These are phyloP conservation scores for Dermatophagoides farinae DNA, from an alignment of 1,140 invertebrate genomes.

Conservation along the genomic window DNA sequence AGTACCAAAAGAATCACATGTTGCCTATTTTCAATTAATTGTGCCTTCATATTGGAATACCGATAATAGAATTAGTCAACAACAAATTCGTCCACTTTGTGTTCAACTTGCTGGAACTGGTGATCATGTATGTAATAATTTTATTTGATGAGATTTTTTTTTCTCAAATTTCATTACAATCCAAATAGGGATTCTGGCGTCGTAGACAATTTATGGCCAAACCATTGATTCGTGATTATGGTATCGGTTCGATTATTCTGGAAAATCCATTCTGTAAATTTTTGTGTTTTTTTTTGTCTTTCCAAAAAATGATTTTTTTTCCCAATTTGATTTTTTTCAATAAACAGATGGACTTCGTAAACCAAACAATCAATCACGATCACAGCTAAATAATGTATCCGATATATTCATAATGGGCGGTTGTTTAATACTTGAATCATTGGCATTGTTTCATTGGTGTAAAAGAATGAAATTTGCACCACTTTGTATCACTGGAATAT, in stretches of 20 bases:
- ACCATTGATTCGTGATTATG: conserved; percentile 65
- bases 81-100: conserved; percentile 54
- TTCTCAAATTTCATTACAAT: neutral
- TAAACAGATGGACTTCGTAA: conserved; percentile 15
- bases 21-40: conserved; percentile 42
- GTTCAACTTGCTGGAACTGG: conserved; percentile 91
- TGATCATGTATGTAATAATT: conserved; percentile 58
- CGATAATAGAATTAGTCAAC: conserved; percentile 40
- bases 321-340: too few species aligned
- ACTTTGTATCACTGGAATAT: conserved; percentile 79
- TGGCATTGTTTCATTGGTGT: conserved; percentile 82
- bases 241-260: conserved; percentile 76
- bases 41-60: conserved; percentile 53
- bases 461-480: conserved; percentile 62
- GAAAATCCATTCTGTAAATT: conserved; percentile 87
- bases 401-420: conserved; percentile 99
- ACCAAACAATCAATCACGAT: conserved; percentile 39
- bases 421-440: conserved; percentile 75
- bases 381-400: conserved; percentile 77
- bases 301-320: too few species aligned
- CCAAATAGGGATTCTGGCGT: conserved; percentile 63
- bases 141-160: conserved; percentile 6
- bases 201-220: conserved; percentile 69
- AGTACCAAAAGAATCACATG: conserved; percentile 57
- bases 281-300: conserved; percentile 18